Evolutionary conservation across 2,797 vertebrate species (phyloP).

Genomic region (Pseudochirops corinnae): DNA sequence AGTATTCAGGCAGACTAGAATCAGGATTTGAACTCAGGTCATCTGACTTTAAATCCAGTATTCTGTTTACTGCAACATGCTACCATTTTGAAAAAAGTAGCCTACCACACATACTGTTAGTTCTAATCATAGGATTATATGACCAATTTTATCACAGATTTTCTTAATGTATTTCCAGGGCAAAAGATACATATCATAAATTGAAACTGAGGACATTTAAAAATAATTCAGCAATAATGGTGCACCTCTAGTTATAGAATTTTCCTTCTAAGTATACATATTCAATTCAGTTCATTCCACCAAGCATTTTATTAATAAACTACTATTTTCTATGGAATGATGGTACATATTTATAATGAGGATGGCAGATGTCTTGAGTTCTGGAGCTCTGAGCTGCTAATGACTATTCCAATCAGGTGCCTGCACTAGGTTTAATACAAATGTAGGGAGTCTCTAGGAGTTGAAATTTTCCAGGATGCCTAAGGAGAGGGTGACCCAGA

Average conservation of each 20-base stretch:
- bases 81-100: neutral
- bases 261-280: slow-evolving; percentile 36
- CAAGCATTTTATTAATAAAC: neutral
- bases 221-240: neutral
- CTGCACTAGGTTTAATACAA: neutral
- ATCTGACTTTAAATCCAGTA: neutral
- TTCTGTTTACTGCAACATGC: neutral
- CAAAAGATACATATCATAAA: neutral
- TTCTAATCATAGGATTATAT: neutral
- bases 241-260: slow-evolving; percentile 23
- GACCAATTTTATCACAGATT: slow-evolving; percentile 52
- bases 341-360: neutral
- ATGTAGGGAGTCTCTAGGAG: neutral
- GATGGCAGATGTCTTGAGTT: neutral
- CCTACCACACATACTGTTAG: slow-evolving; percentile 49
- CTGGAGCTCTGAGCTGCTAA: neutral
- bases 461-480: neutral
- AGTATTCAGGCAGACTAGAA: neutral
- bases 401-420: neutral
- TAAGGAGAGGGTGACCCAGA: neutral
- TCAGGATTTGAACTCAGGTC: neutral
- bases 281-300: slow-evolving; percentile 40
- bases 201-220: neutral
- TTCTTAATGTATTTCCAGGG: slow-evolving; percentile 57
- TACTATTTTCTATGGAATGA: neutral